Percentiles rank a stretch among this genome's conserved stretches.
Conservation (phyloP, 1,140 invertebrate species). For the Listronotus oregonensis region DNA sequence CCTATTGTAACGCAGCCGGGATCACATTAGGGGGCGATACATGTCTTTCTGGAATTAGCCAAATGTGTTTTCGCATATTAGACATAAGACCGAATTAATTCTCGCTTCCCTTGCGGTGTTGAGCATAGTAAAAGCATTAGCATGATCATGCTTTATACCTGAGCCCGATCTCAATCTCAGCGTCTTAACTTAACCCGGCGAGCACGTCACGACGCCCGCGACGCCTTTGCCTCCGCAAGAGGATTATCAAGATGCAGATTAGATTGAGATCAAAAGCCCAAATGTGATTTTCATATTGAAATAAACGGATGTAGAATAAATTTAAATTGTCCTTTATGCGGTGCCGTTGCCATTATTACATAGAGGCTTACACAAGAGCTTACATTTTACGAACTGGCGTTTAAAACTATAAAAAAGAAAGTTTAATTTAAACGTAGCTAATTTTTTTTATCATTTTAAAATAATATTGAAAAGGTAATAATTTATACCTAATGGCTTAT, state of each 20-base stretch:
- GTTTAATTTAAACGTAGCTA: no score
- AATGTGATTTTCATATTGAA: slow-evolving; percentile 21
- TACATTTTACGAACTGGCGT: no score
- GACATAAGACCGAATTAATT: slow-evolving; percentile 56
- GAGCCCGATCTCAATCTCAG: slow-evolving; percentile 36
- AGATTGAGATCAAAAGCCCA: slow-evolving; percentile 13
- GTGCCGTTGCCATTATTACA: no score
- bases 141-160: slow-evolving; percentile 54
- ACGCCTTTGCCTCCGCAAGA: slow-evolving; percentile 50
- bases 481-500: no score
- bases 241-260: slow-evolving; percentile 51
- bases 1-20: slow-evolving; percentile 28
- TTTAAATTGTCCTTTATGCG: neutral
- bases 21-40: slow-evolving; percentile 43
- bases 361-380: no score
- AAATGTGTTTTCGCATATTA: slow-evolving; percentile 58
- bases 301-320: slow-evolving; percentile 1
- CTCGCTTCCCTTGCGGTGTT: slow-evolving; percentile 51
- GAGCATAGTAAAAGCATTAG: slow-evolving; percentile 55
- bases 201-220: slow-evolving; percentile 40
- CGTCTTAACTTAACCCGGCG: slow-evolving; percentile 49
- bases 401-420: no score
- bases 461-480: no score
- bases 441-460: no score
- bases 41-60: slow-evolving; percentile 55